A percentile compares a stretch with the other conserved stretches of the same genome.
phyloP scores from a whole-genome alignment of 2,113 vertebrate species.

The Pardalotus punctatus region DNA sequence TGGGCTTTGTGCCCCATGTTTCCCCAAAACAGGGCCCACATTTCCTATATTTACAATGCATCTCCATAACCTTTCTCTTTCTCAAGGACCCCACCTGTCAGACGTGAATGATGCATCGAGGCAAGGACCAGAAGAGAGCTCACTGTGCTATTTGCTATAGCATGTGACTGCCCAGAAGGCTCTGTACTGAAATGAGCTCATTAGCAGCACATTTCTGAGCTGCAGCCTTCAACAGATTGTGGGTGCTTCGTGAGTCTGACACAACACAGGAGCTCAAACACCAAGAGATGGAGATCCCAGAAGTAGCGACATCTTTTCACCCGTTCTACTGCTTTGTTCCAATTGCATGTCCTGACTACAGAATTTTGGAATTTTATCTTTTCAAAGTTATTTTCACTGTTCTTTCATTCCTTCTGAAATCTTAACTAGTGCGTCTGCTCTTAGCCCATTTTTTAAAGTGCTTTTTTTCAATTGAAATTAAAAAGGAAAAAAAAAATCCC shows the following conservation, averaged over 20 bases:
- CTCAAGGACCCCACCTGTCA: neutral
- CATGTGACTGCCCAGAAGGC: neutral
- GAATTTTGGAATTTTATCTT: neutral
- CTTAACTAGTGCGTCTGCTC: neutral
- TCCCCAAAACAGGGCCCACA: neutral
- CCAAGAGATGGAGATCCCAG: neutral
- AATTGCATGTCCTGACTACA: neutral
- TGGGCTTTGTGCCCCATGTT: neutral
- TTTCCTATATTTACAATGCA: neutral
- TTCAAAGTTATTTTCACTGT: neutral
- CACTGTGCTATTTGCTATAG: neutral
- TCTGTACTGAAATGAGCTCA: neutral
- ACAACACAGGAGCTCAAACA: neutral
- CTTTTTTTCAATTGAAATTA: neutral
- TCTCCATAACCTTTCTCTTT: neutral
- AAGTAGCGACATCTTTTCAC: neutral
- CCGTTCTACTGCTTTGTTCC: neutral
- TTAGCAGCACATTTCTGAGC: neutral
- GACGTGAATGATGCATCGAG: neutral
- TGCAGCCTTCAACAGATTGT: neutral
- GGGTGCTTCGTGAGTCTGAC: too few species aligned
- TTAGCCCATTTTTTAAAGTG: neutral
- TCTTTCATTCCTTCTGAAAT: neutral
- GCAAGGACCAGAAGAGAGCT: neutral
- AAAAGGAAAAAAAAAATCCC: neutral